Evolutionary conservation across 2,888 invertebrate genomes (phyloP).

Genomic region (Eristalinus sepulchralis): DNA sequence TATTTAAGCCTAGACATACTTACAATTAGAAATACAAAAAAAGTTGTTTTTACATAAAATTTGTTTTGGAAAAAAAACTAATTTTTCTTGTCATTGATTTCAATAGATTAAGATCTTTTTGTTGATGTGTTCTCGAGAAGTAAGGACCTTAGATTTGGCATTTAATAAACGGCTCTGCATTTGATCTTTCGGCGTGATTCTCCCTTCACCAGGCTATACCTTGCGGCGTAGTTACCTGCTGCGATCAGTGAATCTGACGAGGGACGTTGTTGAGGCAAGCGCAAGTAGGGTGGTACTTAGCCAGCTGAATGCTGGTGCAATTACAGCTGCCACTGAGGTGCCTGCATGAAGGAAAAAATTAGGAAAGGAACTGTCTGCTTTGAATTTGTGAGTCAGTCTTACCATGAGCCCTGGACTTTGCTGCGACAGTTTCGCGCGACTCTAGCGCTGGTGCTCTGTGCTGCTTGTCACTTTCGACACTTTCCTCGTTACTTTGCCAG

Average conservation of each 20-base stretch:
- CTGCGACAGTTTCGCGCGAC: conserved; percentile 86
- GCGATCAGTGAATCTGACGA: conserved; percentile 42
- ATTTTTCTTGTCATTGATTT: neutral
- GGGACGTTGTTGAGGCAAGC: conserved; percentile 56
- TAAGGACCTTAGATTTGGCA: conserved; percentile 69
- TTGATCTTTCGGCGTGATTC: conserved; percentile 53
- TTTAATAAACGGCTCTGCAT: conserved; percentile 45
- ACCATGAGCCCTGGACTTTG: conserved; percentile 87
- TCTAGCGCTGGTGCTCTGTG: conserved; percentile 88
- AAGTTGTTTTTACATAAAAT: conserved; percentile 46
- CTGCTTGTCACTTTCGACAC: conserved; percentile 89
- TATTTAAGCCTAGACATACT: conserved; percentile 49
- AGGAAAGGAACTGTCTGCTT: neutral
- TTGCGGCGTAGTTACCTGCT: conserved; percentile 61
- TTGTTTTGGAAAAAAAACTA: conserved; percentile 24
- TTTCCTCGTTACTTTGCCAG: conserved; percentile 93
- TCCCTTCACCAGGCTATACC: neutral
- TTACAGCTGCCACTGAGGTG: conserved; percentile 42
- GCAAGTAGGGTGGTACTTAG: conserved; percentile 39
- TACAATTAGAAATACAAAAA: conserved; percentile 1
- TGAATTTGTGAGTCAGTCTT: conserved; percentile 58
- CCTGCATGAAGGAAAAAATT: conserved; percentile 3
- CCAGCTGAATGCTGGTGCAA: conserved; percentile 26
- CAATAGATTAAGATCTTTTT: conserved; percentile 15
- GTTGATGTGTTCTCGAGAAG: conserved; percentile 25